Conservation (phyloP, 2,888 invertebrate species). For the Plebejus argus region DNA sequence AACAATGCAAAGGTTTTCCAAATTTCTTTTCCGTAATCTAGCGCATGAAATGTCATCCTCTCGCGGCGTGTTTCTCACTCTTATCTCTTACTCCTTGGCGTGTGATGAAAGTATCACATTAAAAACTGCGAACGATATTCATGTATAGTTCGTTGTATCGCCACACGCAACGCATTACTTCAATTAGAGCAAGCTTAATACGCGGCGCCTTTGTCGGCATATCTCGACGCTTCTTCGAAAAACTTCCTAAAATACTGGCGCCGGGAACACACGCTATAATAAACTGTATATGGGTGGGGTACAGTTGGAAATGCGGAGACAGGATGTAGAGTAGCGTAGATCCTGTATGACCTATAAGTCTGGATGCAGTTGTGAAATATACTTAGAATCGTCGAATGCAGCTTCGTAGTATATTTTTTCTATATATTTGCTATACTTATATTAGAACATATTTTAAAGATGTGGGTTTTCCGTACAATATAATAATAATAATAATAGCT, state of each 20-base stretch:
- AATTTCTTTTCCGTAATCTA: too few species aligned
- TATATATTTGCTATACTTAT: too few species aligned
- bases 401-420: too few species aligned
- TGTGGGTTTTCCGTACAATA: too few species aligned
- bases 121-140: not conserved
- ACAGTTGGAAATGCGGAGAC: conserved; percentile 55
- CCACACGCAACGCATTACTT: conserved; percentile 75
- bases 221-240: conserved; percentile 70
- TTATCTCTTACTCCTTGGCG: too few species aligned
- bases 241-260: conserved; percentile 77
- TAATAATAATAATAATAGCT: too few species aligned
- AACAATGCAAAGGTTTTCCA: too few species aligned
- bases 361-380: not conserved
- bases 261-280: conserved; percentile 44
- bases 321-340: conserved; percentile 68
- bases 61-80: too few species aligned
- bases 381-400: not conserved
- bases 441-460: too few species aligned
- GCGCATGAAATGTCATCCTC: too few species aligned
- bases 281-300: conserved; percentile 51
- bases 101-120: not conserved
- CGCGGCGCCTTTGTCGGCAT: conserved; percentile 75
- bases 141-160: conserved; percentile 46
- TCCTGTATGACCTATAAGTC: conserved; percentile 55
- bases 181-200: conserved; percentile 81